Conservation (phyloP, 2,113 vertebrate species). For the Periophthalmus modestus region DNA sequence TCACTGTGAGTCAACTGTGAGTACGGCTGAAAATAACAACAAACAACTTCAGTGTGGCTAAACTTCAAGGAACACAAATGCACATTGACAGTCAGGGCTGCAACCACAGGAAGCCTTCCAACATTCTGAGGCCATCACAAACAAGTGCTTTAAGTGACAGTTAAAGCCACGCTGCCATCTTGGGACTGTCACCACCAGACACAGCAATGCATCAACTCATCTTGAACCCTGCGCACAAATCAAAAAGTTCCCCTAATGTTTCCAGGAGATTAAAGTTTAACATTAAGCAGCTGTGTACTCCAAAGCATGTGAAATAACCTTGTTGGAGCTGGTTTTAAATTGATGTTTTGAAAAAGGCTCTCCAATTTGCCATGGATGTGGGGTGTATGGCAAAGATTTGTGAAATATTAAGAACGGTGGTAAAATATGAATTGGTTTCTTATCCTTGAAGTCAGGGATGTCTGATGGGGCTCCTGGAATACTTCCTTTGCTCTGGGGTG, state of each 20-base stretch:
- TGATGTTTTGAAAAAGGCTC: slow-evolving; percentile 28
- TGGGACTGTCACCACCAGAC: slow-evolving; percentile 42
- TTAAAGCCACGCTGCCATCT: slow-evolving; percentile 39
- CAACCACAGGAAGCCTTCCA: slow-evolving; percentile 61
- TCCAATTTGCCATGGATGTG: not conserved
- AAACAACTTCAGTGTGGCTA: slow-evolving; percentile 51
- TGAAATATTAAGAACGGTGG: slow-evolving; percentile 7
- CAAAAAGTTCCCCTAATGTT: slow-evolving; percentile 45
- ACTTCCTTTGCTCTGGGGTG: not conserved
- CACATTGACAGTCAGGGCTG: slow-evolving; percentile 60
- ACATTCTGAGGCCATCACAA: slow-evolving; percentile 52
- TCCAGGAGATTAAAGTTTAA: slow-evolving; percentile 32
- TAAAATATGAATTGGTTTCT: slow-evolving; percentile 11
- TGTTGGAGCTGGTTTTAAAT: slow-evolving; percentile 27
- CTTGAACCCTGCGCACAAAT: slow-evolving; percentile 36
- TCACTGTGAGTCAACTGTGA: slow-evolving; percentile 29
- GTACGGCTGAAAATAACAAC: slow-evolving; percentile 56
- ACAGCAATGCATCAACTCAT: slow-evolving; percentile 35
- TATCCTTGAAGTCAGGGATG: slow-evolving; percentile 49
- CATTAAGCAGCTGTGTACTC: slow-evolving; percentile 21
- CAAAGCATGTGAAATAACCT: slow-evolving; percentile 30
- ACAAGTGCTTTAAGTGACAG: slow-evolving; percentile 54
- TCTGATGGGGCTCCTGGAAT: slow-evolving; percentile 35
- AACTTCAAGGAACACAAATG: slow-evolving; percentile 58
- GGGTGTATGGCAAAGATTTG: not conserved